Base-by-base conservation (phyloP, 1,140 invertebrate genomes). In the Parasteatoda tepidariorum region DNA sequence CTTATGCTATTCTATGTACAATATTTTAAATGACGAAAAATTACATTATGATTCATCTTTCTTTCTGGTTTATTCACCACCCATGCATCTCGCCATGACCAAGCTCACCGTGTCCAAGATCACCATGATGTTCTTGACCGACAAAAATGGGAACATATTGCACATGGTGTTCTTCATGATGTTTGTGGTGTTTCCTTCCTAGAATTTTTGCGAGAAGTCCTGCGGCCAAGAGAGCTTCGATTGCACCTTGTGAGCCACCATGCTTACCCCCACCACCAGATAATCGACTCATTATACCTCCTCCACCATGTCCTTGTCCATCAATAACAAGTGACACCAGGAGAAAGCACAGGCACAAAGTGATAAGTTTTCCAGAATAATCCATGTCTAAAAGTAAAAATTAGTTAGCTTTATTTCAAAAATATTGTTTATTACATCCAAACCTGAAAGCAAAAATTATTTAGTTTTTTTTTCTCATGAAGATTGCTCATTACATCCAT, bases 131-230 rank as follows among this genome's bases (percentile, higher is more conserved):
- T 26, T 22, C 73, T 3, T 7, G 0, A 2, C 26, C 68, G 48
- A 30, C 18, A 26, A 41, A 33, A n/a, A 62, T 62, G 30, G 55
- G 57, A 15, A 62, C 26, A 9, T 75, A 62, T 55, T 75, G 18
- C 9, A 71, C 13, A 0, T 75, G 73, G 5, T 75, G 73, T 1
- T 75, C 57, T 18, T 75, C 41, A 5, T 59, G 31, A 2, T 62
- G 31, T 13, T 67, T 26, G 15, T 33, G 11, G 13, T 31, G 9
- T 13, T 67, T 15, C 9, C 30, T 28, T 7, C 57, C 61, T 13
- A 75, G 57, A 18, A 75, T 28, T 33, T 75, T 75, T 30, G 73
- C 73, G 4, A 75, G 48, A 9, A 75, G 61, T 18, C 73, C 73
- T 24, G 73, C 73, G 13, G 73, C 73, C 13, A 75, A 38, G 24